Conservation (phyloP, 2,797 vertebrate genomes). For the Moxostoma hubbsi region DNA sequence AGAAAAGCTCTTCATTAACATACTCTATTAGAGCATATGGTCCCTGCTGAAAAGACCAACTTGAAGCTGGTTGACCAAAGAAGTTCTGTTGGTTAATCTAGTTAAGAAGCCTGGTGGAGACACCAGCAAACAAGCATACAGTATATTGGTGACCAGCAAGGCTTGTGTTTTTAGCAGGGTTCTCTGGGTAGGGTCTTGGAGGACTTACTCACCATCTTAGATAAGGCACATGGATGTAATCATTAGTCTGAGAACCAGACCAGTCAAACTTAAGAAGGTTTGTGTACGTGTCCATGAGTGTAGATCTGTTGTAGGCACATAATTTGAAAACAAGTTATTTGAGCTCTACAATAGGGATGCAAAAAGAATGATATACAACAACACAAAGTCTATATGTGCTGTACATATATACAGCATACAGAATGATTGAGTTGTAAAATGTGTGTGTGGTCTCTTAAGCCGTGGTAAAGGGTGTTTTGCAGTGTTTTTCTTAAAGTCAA, state of each 20-base stretch:
- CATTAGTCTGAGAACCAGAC: conserved; percentile 69
- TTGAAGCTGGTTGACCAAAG: too few relatives aligned
- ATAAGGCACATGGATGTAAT: conserved; percentile 60
- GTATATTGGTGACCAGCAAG: too few relatives aligned
- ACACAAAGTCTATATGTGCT: conserved; percentile 4
- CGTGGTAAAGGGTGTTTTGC: conserved; percentile 43
- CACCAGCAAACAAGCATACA: too few relatives aligned
- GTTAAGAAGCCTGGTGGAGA: too few relatives aligned
- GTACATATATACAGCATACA: conserved; percentile 33
- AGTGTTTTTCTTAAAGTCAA: conserved; percentile 52
- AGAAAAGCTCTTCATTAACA: conserved; percentile 71
- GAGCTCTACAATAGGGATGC: conserved; percentile 1
- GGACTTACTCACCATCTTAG: conserved; percentile 32
- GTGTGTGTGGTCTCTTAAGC: conserved; percentile 60
- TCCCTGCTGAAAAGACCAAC: background rate
- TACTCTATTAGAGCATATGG: conserved; percentile 68
- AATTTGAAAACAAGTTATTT: conserved; percentile 18
- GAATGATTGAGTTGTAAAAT: conserved; percentile 37
- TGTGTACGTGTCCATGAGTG: conserved; percentile 16
- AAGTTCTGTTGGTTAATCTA: too few relatives aligned
- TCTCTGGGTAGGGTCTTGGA: conserved; percentile 14
- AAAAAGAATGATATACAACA: background rate
- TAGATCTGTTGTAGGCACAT: background rate
- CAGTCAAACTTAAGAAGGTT: conserved; percentile 48
- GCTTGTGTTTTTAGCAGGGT: too few relatives aligned